phyloP scores from a whole-genome alignment of 2,797 vertebrate species.

The Xyrichtys novacula region DNA sequence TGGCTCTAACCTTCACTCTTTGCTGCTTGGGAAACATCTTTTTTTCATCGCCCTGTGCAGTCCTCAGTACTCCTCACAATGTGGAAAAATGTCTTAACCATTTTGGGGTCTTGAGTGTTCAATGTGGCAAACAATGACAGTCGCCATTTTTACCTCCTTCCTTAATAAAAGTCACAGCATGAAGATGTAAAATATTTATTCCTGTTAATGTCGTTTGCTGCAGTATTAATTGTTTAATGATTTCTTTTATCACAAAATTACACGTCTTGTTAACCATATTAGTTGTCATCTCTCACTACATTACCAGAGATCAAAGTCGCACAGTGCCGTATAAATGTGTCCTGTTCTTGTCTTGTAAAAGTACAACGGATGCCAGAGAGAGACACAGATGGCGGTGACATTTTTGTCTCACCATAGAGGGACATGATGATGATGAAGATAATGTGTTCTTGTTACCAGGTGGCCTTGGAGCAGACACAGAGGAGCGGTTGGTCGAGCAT shows the following conservation, averaged over 20 bases:
- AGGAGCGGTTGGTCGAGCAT: conserved; percentile 94
- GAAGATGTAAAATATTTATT: no score
- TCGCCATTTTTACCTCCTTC: no score
- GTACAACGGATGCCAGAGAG: conserved; percentile 21
- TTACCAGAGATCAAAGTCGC: background rate
- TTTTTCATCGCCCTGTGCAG: no score
- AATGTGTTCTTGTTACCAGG: conserved; percentile 79
- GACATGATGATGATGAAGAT: conserved; percentile 45
- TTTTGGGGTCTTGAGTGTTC: no score
- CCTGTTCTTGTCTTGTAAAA: conserved; percentile 17
- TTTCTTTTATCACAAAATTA: no score
- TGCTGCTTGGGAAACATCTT: background rate
- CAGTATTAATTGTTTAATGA: no score
- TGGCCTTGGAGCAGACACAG: conserved; percentile 90
- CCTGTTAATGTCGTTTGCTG: no score
- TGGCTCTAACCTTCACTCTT: background rate
- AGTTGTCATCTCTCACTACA: no score
- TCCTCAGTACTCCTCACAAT: no score
- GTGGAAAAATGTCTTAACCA: no score
- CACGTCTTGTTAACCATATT: no score
- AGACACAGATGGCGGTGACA: conserved; percentile 31
- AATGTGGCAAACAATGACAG: background rate
- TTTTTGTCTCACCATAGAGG: conserved; percentile 20
- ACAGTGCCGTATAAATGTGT: conserved; percentile 7
- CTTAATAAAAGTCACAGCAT: no score